Evolutionary conservation across 1,140 invertebrate species (phyloP), one percentile per base, ranked within the genome.

Genomic region (Aphaenogaster ashmeadi): DNA sequence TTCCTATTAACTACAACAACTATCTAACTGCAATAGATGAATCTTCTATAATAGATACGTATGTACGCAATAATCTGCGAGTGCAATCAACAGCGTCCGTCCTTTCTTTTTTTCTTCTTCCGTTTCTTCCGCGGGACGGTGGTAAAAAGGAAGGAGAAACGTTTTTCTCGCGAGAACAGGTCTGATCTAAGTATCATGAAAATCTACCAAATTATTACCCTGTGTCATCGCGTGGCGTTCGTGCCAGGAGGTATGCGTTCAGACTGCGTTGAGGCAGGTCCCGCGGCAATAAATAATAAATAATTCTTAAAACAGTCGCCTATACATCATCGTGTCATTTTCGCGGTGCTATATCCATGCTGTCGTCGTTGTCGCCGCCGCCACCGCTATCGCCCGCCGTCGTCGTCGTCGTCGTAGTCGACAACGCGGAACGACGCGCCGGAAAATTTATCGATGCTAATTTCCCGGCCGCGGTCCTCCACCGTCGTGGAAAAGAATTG

Each of bases 381-480:
- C 56, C 78, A 18, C 50, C 87, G 44, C 79, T 74, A 66, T 75
- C 80, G 78, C 89, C 13, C 44, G 74, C 15, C 67, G 69, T 21
- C 67, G 58, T 33, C 71, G 86, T 85, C 69, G 87, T 75, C 52
- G 89, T 91, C 90, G 90, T 86, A 84, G 92, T 87, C 87, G 89
- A 88, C 77, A 90, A 89, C 90, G 89, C 77, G 85, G 92, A 91
- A 91, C 90, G 93, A 93, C 94, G 94, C 89, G 92, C 89, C 90
- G 92, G 91, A 89, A 95, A 95, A 95, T 95, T 95, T 95, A 95
- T 95, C 94, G 94, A 95, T 95, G 95, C 94, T 95, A 95, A 95
- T 95, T 95, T 95, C 92, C 95, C 94, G 92, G 89, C 91, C 93
- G 91, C 89, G 93, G 93, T 91, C 89, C 93, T 93, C 85, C 91